Conservation (phyloP, 2,113 vertebrate species). For the Etheostoma cragini region DNA sequence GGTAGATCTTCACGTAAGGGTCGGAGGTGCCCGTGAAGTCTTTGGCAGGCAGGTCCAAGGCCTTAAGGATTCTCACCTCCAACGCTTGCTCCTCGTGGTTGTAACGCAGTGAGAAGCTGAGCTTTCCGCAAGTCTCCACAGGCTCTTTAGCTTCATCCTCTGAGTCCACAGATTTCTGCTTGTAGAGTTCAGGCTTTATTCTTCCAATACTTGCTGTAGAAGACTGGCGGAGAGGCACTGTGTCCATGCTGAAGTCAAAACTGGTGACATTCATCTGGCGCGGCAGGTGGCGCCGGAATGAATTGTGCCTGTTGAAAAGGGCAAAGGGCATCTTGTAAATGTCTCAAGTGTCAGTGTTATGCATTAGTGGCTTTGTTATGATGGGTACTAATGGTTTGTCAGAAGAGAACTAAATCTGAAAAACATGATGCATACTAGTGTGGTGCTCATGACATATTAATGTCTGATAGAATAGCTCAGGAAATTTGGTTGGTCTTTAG, state of each 20-base stretch:
- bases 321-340: constrained; percentile 56
- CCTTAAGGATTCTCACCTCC: constrained; percentile 93
- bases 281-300: constrained; percentile 95
- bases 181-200: constrained; percentile 98
- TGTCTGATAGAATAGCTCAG: background rate
- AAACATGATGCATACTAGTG: constrained; percentile 26
- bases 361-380: constrained; percentile 46
- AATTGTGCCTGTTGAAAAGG: constrained; percentile 91
- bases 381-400: constrained; percentile 40
- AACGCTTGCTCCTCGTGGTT: constrained; percentile 95
- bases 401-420: background rate
- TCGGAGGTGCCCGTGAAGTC: constrained; percentile 97
- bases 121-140: constrained; percentile 93
- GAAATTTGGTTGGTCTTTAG: background rate
- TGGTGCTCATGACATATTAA: background rate
- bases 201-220: constrained; percentile 94
- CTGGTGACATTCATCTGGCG: constrained; percentile 98
- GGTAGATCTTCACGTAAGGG: constrained; percentile 98
- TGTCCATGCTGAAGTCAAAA: constrained; percentile 93
- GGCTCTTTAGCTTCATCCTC: constrained; percentile 89
- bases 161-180: constrained; percentile 97
- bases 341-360: constrained; percentile 9
- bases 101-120: constrained; percentile 93
- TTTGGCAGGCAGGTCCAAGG: constrained; percentile 95
- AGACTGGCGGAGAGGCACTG: constrained; percentile 91